Conservation (phyloP, 1,140 invertebrate genomes). For the Aphelinus certus region DNA sequence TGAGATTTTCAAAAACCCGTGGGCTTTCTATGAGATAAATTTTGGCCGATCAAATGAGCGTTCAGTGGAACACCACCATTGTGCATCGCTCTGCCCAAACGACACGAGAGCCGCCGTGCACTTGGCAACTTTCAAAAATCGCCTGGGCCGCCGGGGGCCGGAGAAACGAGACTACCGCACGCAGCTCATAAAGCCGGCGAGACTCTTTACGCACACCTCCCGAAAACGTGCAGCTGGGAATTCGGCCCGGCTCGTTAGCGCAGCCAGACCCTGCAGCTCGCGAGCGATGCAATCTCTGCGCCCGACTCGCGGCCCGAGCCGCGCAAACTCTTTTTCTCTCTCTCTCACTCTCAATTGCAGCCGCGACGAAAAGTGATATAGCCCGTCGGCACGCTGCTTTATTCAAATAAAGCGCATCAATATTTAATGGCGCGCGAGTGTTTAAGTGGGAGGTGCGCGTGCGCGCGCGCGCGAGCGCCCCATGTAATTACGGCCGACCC, state of each 20-base stretch:
- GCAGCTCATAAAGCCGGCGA: too few species aligned
- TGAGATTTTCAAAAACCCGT: too few species aligned
- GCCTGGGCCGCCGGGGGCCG: too few species aligned
- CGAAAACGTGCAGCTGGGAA: slow-evolving; percentile 10
- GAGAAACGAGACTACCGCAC: too few species aligned
- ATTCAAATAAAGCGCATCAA: slow-evolving; percentile 60
- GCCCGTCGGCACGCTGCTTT: slow-evolving; percentile 41
- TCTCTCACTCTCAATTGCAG: slow-evolving; percentile 2
- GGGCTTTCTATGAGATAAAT: too few species aligned
- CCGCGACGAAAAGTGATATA: slow-evolving; percentile 32
- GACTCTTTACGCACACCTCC: not conserved
- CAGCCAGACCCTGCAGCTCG: slow-evolving; percentile 39
- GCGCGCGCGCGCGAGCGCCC: slow-evolving; percentile 44
- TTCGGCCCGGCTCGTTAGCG: slow-evolving; percentile 35
- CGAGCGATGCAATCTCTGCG: slow-evolving; percentile 20
- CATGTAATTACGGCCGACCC: slow-evolving; percentile 56
- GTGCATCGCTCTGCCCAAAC: too few species aligned
- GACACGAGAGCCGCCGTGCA: too few species aligned
- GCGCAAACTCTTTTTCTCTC: not conserved
- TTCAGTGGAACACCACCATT: too few species aligned
- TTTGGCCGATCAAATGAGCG: too few species aligned
- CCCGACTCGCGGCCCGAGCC: not conserved
- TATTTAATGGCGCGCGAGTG: slow-evolving; percentile 56
- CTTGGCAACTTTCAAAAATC: too few species aligned
- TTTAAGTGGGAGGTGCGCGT: slow-evolving; percentile 56